Evolutionary conservation across 2,797 vertebrate genomes (phyloP), one percentile per base, ranked within the genome.

Genomic region (Erpetoichthys calabaricus): DNA sequence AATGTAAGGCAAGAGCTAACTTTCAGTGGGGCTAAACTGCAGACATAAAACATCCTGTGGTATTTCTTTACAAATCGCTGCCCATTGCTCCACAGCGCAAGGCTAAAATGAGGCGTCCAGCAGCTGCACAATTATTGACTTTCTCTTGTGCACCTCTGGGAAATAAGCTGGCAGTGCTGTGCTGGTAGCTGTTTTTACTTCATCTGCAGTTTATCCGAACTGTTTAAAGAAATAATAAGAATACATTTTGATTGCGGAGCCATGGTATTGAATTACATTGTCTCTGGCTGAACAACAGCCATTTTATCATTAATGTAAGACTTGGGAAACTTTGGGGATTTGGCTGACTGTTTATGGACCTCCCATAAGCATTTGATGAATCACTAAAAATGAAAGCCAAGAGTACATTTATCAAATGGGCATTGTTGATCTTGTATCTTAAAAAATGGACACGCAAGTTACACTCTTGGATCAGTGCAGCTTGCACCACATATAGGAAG

Each of bases 1-100:
- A 63, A 41, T 56, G 59, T 1, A 9, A 59, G 65, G 61, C 57
- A 10, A 61, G 45, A 59, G 44, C 53, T 67, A 66, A 60, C 68
- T 70, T 64, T 75, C 61, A 64, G 62, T 10, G 56, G 63, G 68
- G 64, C 70, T 64, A 66, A 62, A 62, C 71, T 69, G 68, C 60
- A 75, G 65, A 68, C 53, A 45, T 64, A 58, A 46, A 60, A 60
- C 59, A 68, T 61, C 59, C 64, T 58, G 66, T 68, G 61, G 62
- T 69, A 64, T 70, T 60, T 64, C 58, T 73, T 69, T 60, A 68
- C 76, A 74, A 73, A 68, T 73, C 66, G 66, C 61, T 62, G 67
- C 69, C 66, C 51, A 51, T 60, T 56, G 51, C 47, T 45, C 51
- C 54, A 60, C 51, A 60, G 51, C 44, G 41, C 7, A 58, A 56